These are phyloP conservation scores for Cladorhizidae sp. DNA, from an alignment of 37 sponge, comb jelly and placozoan species.

Conservation along the genomic window DNA sequence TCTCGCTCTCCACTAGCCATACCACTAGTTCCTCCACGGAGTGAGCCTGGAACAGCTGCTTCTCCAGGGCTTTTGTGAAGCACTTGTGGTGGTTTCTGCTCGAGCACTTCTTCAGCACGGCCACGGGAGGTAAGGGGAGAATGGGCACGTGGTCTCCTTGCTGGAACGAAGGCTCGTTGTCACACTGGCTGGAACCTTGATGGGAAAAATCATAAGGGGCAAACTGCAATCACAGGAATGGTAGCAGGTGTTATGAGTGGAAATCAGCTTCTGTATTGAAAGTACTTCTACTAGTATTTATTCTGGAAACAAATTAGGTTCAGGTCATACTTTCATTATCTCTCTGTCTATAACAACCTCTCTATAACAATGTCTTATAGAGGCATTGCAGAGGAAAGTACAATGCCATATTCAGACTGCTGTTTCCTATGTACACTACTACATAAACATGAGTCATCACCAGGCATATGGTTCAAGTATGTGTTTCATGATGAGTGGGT, in stretches of 20 bases:
- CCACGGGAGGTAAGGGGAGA: constrained; percentile 53
- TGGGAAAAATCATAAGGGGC: too few relatives aligned
- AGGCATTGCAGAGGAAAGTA: too few relatives aligned
- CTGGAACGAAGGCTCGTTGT: constrained; percentile 47
- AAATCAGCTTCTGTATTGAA: neutral
- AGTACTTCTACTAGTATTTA: neutral
- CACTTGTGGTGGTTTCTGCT: constrained; percentile 59
- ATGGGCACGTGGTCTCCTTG: constrained; percentile 34
- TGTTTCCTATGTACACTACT: too few relatives aligned
- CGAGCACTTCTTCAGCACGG: constrained; percentile 39
- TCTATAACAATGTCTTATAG: too few relatives aligned
- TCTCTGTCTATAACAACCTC: too few relatives aligned
- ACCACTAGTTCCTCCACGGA: constrained; percentile 70
- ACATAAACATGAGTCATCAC: too few relatives aligned
- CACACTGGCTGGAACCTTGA: constrained; percentile 35
- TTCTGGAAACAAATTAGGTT: neutral
- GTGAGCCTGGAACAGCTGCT: constrained; percentile 59
- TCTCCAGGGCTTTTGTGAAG: constrained; percentile 33
- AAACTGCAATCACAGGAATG: too few relatives aligned
- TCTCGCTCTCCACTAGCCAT: constrained; percentile 74
- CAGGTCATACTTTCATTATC: neutral
- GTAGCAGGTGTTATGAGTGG: too few relatives aligned
- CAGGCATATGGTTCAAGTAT: too few relatives aligned
- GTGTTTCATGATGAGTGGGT: too few relatives aligned
- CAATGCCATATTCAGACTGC: too few relatives aligned